Evolutionary conservation across 1,140 invertebrate genomes (phyloP).

Genomic region (Himalopsyche phryganea): DNA sequence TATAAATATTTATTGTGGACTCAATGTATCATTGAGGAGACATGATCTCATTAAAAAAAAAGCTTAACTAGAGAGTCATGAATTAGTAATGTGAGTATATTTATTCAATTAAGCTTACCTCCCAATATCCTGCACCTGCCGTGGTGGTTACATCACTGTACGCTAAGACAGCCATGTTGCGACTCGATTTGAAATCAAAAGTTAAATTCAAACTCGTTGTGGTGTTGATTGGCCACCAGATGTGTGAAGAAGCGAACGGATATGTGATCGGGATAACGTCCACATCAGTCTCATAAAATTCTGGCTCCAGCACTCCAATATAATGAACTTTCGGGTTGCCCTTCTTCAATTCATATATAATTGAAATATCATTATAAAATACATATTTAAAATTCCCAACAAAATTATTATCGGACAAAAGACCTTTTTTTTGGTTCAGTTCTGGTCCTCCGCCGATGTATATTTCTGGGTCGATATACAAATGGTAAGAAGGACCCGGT

Average conservation of each 20-base stretch:
- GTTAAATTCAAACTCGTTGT: constrained; percentile 70
- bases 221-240: constrained; percentile 75
- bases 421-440: constrained; percentile 70
- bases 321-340: constrained; percentile 80
- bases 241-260: constrained; percentile 83
- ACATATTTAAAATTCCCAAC: constrained; percentile 87
- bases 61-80: too few species aligned
- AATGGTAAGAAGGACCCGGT: constrained; percentile 67
- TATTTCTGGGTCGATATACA: constrained; percentile 90
- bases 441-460: constrained; percentile 85
- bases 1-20: too few species aligned
- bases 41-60: too few species aligned
- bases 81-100: too few species aligned
- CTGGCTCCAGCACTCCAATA: constrained; percentile 74
- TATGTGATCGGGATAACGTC: constrained; percentile 89
- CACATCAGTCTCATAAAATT: constrained; percentile 79
- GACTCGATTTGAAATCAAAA: constrained; percentile 86
- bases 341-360: constrained; percentile 81
- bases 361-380: constrained; percentile 88
- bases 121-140: constrained; percentile 76
- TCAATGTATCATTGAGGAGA: too few species aligned
- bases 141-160: constrained; percentile 73
- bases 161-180: constrained; percentile 77
- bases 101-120: constrained; percentile 62
- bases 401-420: constrained; percentile 72